phyloP scores from a whole-genome alignment of 2,113 vertebrate species.

The Toxotes jaculatrix region DNA sequence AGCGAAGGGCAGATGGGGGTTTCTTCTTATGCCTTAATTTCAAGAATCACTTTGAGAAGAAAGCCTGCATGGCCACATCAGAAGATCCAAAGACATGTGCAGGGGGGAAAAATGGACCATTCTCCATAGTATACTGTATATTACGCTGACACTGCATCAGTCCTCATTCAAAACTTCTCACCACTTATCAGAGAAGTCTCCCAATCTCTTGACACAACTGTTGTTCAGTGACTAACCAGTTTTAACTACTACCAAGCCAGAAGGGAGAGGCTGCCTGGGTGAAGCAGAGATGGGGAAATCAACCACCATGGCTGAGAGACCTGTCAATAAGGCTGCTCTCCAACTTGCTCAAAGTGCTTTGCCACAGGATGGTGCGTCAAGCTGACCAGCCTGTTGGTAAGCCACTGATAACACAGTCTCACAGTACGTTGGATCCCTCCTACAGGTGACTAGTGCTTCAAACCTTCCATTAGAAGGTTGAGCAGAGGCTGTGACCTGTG shows the following conservation, averaged over 20 bases:
- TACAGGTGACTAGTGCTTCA: not conserved
- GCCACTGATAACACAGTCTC: not conserved
- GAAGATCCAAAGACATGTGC: not conserved
- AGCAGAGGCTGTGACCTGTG: not conserved
- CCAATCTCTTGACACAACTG: not conserved
- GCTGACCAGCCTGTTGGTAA: not conserved
- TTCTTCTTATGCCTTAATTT: not conserved
- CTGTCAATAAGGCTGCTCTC: not conserved
- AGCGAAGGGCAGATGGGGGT: constrained; percentile 8
- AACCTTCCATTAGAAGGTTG: not conserved
- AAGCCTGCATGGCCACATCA: not conserved
- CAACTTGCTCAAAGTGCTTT: constrained; percentile 7
- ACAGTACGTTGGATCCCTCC: not conserved
- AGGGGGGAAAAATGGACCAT: not conserved
- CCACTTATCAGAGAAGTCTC: not conserved
- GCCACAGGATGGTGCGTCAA: not conserved
- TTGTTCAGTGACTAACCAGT: not conserved
- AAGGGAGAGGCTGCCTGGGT: not conserved
- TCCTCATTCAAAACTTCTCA: constrained; percentile 11
- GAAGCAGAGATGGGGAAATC: not conserved
- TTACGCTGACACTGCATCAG: constrained; percentile 33
- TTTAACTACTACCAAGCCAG: not conserved
- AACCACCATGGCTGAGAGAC: not conserved
- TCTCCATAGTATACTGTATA: not conserved
- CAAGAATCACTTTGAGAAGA: not conserved